phyloP scores from a whole-genome alignment of 1,140 invertebrate species.

The Drosophila grimshawi region DNA sequence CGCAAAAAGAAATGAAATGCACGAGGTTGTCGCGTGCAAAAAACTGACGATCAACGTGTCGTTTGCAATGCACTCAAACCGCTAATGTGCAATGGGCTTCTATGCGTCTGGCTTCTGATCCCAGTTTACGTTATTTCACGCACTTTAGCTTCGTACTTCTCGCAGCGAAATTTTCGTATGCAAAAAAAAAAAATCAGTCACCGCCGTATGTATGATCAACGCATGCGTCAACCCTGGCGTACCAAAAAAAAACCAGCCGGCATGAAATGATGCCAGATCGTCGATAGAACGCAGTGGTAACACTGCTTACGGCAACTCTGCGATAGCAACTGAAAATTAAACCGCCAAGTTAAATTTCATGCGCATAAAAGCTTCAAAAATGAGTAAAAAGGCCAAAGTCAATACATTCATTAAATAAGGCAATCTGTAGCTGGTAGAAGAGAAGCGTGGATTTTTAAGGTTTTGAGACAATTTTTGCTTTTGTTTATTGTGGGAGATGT shows the following conservation, averaged over 20 bases:
- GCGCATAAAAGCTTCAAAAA: too few species aligned
- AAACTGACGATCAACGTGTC: slow-evolving; percentile 61
- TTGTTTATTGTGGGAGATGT: too few species aligned
- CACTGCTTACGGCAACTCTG: background rate
- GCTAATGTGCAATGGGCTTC: slow-evolving; percentile 26
- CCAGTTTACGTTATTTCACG: slow-evolving; percentile 31
- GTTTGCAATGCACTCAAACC: slow-evolving; percentile 35
- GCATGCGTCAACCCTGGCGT: slow-evolving; percentile 36
- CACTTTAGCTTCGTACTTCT: slow-evolving; percentile 39
- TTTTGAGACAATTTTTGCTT: too few species aligned
- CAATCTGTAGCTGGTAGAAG: too few species aligned
- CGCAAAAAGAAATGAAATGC: slow-evolving; percentile 55
- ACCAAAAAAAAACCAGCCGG: slow-evolving; percentile 31
- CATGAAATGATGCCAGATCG: slow-evolving; percentile 6
- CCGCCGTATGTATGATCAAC: slow-evolving; percentile 31
- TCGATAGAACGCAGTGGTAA: background rate
- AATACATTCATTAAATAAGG: too few species aligned
- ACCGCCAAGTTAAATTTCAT: background rate
- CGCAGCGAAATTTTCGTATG: slow-evolving; percentile 43
- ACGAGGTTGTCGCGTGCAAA: slow-evolving; percentile 52
- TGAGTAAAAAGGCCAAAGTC: too few species aligned
- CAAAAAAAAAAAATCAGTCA: slow-evolving; percentile 42
- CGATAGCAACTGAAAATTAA: background rate
- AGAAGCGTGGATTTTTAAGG: too few species aligned
- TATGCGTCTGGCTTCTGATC: slow-evolving; percentile 28